Conservation (phyloP, 2,797 vertebrate species). For the Carapus acus region DNA sequence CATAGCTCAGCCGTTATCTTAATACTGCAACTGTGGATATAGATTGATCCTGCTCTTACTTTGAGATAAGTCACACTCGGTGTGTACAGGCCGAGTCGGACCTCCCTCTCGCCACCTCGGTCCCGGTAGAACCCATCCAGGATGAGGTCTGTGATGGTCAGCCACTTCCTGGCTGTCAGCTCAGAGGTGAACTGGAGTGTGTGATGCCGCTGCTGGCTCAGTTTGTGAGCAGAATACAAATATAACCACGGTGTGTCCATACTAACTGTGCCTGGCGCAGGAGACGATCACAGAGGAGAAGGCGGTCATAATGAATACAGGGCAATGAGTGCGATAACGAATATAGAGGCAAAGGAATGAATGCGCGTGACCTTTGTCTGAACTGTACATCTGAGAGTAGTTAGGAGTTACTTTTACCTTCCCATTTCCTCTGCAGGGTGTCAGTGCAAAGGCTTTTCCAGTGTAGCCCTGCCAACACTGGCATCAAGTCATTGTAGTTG, state of each 20-base stretch:
- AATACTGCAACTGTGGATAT: neutral
- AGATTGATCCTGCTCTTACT: conserved; percentile 54
- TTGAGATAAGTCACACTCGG: conserved; percentile 74
- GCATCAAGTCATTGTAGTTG: conserved; percentile 72
- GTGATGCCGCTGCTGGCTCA: conserved; percentile 70
- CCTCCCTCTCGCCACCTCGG: conserved; percentile 69
- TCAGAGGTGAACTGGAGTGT: conserved; percentile 67
- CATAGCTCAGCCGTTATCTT: neutral
- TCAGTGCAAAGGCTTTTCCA: conserved; percentile 74
- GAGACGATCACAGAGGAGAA: neutral
- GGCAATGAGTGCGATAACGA: too few relatives aligned
- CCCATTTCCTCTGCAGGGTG: conserved; percentile 71
- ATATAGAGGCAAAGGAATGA: too few relatives aligned
- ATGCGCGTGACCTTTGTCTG: too few relatives aligned
- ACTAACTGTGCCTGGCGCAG: conserved; percentile 71
- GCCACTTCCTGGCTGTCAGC: conserved; percentile 74
- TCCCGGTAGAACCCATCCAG: conserved; percentile 73
- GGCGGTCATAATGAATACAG: too few relatives aligned
- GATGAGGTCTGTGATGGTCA: conserved; percentile 72
- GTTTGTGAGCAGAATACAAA: conserved; percentile 70
- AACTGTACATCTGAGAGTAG: too few relatives aligned
- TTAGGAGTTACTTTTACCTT: conserved; percentile 65
- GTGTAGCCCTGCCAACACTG: conserved; percentile 72
- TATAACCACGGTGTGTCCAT: conserved; percentile 83
- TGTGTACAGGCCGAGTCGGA: conserved; percentile 71